A percentile compares a stretch with the other conserved stretches of the same genome.
These are phyloP conservation scores for Equus przewalskii DNA, from an alignment of 2,113 vertebrate species.

Conservation along the genomic window DNA sequence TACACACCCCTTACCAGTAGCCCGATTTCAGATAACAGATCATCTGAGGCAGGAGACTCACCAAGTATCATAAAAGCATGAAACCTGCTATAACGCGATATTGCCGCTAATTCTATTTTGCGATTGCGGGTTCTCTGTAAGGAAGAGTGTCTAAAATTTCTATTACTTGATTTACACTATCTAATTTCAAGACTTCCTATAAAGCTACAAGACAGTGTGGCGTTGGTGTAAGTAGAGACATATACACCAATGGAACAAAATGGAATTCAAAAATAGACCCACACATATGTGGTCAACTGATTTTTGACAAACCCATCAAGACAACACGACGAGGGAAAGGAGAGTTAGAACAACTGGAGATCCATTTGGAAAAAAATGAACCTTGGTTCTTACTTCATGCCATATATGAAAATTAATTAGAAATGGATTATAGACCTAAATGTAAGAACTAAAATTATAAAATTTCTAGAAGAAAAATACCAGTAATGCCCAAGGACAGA, in stretches of 20 bases:
- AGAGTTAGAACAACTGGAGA: background rate
- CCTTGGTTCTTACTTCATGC: background rate
- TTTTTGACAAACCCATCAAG: background rate
- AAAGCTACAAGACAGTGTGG: background rate
- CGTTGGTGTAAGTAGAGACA: background rate
- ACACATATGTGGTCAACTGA: accelerated
- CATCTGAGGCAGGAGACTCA: background rate
- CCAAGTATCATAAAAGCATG: background rate
- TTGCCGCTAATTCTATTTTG: background rate
- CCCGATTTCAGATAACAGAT: background rate
- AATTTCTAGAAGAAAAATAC: constrained; percentile 10
- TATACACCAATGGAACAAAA: background rate
- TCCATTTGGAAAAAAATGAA: background rate
- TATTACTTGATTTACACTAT: background rate
- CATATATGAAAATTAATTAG: background rate
- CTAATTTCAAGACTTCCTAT: background rate
- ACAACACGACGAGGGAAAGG: background rate
- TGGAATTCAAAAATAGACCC: background rate
- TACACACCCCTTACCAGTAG: background rate
- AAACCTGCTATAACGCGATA: background rate
- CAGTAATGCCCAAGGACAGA: background rate
- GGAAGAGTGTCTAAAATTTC: background rate
- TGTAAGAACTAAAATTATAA: background rate
- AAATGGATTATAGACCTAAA: background rate
- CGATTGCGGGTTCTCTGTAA: background rate